Percentiles rank a stretch among this genome's conserved stretches.
Evolutionary conservation across 2,888 invertebrate species (phyloP).

Genomic region (Entomobrya proxima): DNA sequence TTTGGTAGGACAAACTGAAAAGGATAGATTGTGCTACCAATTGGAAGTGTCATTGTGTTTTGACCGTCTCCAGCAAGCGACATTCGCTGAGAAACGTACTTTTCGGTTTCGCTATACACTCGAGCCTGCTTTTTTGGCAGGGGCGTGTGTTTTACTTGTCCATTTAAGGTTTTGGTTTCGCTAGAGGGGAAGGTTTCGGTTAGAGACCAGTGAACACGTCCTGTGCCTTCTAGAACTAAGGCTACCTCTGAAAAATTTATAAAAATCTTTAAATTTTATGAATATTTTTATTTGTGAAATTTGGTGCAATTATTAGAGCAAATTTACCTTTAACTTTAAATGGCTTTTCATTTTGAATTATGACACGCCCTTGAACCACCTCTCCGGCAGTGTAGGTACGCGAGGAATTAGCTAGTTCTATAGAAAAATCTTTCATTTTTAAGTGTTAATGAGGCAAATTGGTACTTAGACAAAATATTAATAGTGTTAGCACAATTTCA

Average conservation of each 20-base stretch:
- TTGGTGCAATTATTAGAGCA: too few relatives aligned
- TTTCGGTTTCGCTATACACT: not conserved
- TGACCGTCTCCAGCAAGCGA: slow-evolving; percentile 21
- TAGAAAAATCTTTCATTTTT: too few relatives aligned
- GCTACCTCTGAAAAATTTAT: not conserved
- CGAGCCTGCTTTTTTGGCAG: not conserved
- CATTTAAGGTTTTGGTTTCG: not conserved
- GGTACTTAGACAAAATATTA: too few relatives aligned
- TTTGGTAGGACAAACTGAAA: slow-evolving; percentile 86
- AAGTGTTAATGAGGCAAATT: too few relatives aligned
- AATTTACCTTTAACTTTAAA: slow-evolving; percentile 84
- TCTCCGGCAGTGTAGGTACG: slow-evolving; percentile 83
- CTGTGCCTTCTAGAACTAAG: not conserved
- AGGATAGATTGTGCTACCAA: slow-evolving; percentile 86
- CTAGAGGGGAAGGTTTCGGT: not conserved
- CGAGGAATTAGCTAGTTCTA: slow-evolving; percentile 86
- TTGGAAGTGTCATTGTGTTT: slow-evolving; percentile 78
- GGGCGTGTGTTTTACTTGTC: not conserved
- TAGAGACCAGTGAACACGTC: not conserved
- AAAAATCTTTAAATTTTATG: not conserved
- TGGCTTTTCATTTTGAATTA: slow-evolving; percentile 81
- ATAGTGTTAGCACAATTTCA: too few relatives aligned
- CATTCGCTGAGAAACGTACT: not conserved
- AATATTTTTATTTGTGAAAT: not conserved
- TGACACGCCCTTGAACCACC: slow-evolving; percentile 82